These are phyloP conservation scores for Burhinus oedicnemus DNA, from an alignment of 2,113 vertebrate species.

Conservation along the genomic window DNA sequence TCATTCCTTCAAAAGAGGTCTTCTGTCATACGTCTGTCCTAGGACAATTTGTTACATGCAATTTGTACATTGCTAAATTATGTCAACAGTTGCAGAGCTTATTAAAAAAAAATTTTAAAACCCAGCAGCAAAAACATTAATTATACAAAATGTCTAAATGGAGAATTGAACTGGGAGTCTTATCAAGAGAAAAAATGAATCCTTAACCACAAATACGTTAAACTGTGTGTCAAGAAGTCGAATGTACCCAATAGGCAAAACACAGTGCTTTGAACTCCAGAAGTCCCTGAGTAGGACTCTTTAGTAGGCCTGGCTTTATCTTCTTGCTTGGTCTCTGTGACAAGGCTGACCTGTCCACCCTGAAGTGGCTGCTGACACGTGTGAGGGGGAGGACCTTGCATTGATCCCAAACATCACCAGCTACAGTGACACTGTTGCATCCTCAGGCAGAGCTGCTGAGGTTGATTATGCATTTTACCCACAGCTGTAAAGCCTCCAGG, in stretches of 20 bases:
- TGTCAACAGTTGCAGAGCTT: not conserved
- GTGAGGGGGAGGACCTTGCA: not conserved
- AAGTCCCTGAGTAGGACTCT: not conserved
- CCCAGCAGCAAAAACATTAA: constrained; percentile 34
- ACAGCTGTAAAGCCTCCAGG: not conserved
- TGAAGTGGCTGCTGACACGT: not conserved
- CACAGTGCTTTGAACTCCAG: not conserved
- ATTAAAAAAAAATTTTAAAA: not conserved
- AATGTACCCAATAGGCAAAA: not conserved
- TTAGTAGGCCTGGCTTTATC: not conserved
- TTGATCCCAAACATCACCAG: not conserved
- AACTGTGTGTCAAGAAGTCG: not conserved
- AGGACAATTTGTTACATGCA: not conserved
- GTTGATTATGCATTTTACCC: not conserved
- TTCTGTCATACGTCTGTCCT: not conserved
- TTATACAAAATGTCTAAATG: constrained; percentile 45
- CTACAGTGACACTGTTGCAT: not conserved
- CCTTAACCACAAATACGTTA: constrained; percentile 24
- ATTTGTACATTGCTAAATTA: not conserved
- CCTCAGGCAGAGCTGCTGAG: not conserved
- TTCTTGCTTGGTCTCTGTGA: not conserved
- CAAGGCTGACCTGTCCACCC: not conserved
- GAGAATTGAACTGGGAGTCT: constrained; percentile 28
- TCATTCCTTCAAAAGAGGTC: not conserved
- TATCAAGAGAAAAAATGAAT: not conserved